Base-by-base conservation (phyloP, 2,888 invertebrate species). In the Trichopria drosophilae region DNA sequence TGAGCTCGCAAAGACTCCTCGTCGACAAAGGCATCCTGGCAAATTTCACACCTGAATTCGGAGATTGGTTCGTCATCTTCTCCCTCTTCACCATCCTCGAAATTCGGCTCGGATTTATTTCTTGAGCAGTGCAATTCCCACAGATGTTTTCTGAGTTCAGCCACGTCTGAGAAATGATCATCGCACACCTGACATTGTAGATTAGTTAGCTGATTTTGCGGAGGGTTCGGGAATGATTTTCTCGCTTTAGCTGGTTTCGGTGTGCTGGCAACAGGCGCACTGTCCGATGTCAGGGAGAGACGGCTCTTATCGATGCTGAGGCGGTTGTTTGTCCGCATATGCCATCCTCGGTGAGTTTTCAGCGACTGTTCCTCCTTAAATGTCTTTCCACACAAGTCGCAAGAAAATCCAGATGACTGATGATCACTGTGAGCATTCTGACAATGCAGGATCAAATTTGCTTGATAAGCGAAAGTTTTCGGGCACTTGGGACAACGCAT, bases 311-410 rank as follows among this genome's bases (percentile, higher is more conserved):
- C 19, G 16, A 26, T 6, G 40, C 59, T 58, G 7, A 67, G 49
- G 9, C 57, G 78, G 47, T 59, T 82, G 58, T 72, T 82, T 71
- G 66, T 80, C 65, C 67, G 81, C 72, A 74, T 83, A 77, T 74
- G 85, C 77, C 67, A 83, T 69, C 79, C 84, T 72, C 73, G 79
- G 72, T 81, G 86, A 74, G 76, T 85, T 41, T 82, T 83, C 20
- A 86, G 68, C 9, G 86, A 84, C 13, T 80, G 75, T 16, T 83
- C 83, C 10, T 85, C 84, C 52, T 79, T 80, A 40, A 86, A 81
- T 0, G 79, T 77, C 55, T 84, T 83, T 2, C 82, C 82, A 59
- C 86, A 86, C 42, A 84, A 79, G 58, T 81, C 82, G 61, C 86
- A 86, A 68, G 80, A 80, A 61, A 82, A 81, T 53, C 78, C 23